A percentile compares a stretch with the other conserved stretches of the same genome.
phyloP scores from a whole-genome alignment of 2,797 vertebrate genomes.

The Sebastes vulpes region DNA sequence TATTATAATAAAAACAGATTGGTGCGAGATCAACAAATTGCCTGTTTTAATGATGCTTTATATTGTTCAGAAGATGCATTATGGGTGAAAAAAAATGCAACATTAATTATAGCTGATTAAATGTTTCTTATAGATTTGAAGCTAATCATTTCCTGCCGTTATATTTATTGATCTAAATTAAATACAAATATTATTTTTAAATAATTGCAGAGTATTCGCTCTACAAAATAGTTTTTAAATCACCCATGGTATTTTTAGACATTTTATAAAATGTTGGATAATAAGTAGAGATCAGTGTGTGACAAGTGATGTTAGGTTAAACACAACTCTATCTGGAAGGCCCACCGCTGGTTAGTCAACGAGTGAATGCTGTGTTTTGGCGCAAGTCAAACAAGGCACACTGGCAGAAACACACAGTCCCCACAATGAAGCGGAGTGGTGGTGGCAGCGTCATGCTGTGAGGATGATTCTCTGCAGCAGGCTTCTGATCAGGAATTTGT shows the following conservation, averaged over 20 bases:
- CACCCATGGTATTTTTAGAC: not conserved
- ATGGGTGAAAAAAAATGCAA: not conserved
- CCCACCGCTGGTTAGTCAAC: not conserved
- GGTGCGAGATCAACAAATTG: not conserved
- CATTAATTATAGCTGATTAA: not conserved
- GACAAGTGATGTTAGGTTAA: not conserved
- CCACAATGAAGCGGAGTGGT: not conserved
- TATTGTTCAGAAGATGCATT: not conserved
- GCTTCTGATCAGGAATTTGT: slow-evolving; percentile 13
- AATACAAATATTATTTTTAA: not conserved
- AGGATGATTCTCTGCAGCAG: slow-evolving; percentile 30
- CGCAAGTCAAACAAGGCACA: not conserved
- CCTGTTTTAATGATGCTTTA: not conserved
- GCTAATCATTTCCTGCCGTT: not conserved
- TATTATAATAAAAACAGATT: not conserved
- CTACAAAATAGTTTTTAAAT: not conserved
- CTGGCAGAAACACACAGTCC: slow-evolving; percentile 8
- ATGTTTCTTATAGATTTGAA: not conserved
- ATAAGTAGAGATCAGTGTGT: not conserved
- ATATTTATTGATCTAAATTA: not conserved
- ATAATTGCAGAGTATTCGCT: not conserved
- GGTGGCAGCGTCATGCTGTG: slow-evolving; percentile 13
- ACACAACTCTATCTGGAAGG: not conserved
- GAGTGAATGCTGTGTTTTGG: not conserved
- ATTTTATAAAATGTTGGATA: not conserved